Percentiles rank a stretch among this genome's conserved stretches.
Conservation (phyloP, 1,140 invertebrate species). For the Dolichoris vasculosae region DNA sequence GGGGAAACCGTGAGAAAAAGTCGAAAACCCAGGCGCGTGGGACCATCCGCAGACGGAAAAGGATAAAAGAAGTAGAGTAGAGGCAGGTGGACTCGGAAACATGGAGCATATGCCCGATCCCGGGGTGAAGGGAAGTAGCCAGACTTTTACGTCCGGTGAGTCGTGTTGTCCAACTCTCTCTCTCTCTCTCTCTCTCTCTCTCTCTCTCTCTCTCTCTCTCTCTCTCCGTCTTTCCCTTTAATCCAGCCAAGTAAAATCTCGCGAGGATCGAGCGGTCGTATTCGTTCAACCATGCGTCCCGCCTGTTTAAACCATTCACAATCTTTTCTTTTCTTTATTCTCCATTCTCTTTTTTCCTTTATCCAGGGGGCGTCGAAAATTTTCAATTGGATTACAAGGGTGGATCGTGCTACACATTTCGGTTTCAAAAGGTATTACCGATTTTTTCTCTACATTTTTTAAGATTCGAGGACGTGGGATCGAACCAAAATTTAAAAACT, state of each 20-base stretch:
- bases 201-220: neutral
- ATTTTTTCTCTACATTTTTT: neutral
- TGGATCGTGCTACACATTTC: neutral
- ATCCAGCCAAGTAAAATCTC: neutral
- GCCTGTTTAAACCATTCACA: neutral
- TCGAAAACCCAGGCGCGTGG: constrained; percentile 22
- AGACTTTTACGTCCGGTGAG: neutral
- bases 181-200: neutral
- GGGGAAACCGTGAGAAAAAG: constrained; percentile 26
- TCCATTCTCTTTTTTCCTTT: neutral
- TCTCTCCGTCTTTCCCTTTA: neutral
- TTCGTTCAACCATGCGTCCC: neutral
- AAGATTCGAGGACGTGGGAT: neutral
- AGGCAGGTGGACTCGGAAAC: constrained; percentile 31
- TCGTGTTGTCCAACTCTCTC: neutral
- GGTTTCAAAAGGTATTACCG: constrained; percentile 11
- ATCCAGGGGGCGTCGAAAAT: neutral
- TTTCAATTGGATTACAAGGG: constrained; percentile 6
- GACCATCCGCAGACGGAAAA: neutral
- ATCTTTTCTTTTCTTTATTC: neutral
- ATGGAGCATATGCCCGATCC: neutral
- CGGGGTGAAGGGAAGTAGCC: neutral
- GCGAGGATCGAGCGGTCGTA: neutral
- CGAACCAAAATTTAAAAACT: neutral
- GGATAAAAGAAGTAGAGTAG: neutral